Evolutionary conservation across 23 tunicate species (phyloP), one percentile per base, ranked within the genome.

Genomic region (Halocynthia aurantium): DNA sequence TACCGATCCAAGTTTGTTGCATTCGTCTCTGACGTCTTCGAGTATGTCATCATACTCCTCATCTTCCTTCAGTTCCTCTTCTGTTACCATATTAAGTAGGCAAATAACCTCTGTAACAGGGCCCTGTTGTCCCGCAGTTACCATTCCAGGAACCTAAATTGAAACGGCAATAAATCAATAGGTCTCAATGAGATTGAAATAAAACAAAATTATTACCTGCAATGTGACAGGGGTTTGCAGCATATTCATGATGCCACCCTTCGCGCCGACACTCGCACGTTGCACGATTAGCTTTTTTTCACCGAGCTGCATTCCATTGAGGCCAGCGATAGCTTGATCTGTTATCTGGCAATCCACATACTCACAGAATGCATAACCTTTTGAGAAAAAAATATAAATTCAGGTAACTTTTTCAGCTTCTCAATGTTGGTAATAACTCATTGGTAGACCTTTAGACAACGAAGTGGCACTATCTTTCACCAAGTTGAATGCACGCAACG

Each of bases 1-100:
- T 22, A 87, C 98, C 85, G 83, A 78, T 84, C 99, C 99, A 51
- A 94, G 82, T 61, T 94, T 94, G 80, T 71, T 81, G 71, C 99
- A 94, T 76, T 94, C 99, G 72, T 94, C 99, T 77, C 69, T 81
- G 18, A 94, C 95, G 78, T 94, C 99, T 69, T 94, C 94, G 72
- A 81, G 60, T 44, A 94, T 94, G n/a, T 94, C 99, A 55, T 93
- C 98, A 70, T 93, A 93, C 52, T 93, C 98, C 51, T 93, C 98
- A 70, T 87, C 94, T 77, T 93, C 98, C 40, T 22, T 53, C 52
- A 93, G 61, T 61, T 93, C 98, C 12, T 84, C 84, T 51, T 74
- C 62, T 8, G 88, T 81, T 8, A 93, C 86, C 98, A 93, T 93
- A 76, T 93, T 93, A 83, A 93, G 84, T 67, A 93, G 67, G 68